A percentile compares a stretch with the other conserved stretches of the same genome.
Evolutionary conservation across 2,797 vertebrate species (phyloP).

Genomic region (Catharus ustulatus): DNA sequence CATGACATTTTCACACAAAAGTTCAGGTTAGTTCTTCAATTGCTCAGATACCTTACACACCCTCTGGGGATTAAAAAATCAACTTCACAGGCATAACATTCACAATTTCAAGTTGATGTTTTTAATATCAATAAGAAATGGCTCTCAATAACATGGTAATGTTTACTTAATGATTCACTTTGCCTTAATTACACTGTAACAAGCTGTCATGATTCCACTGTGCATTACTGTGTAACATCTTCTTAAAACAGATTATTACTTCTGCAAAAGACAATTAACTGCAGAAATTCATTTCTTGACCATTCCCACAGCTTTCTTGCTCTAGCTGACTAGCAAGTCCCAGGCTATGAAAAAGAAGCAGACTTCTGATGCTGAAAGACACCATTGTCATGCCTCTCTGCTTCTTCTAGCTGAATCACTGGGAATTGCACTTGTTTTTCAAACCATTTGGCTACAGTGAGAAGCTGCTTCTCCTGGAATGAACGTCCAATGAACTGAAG

Average conservation of each 20-base stretch:
- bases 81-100: background rate
- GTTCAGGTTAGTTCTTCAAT: background rate
- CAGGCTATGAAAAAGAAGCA: slow-evolving; percentile 49
- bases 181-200: slow-evolving; percentile 2
- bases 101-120: background rate
- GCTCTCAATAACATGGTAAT: background rate
- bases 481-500: slow-evolving; percentile 90
- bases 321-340: background rate
- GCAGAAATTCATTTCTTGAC: background rate
- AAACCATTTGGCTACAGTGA: slow-evolving; percentile 89
- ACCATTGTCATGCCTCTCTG: background rate
- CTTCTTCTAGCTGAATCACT: slow-evolving; percentile 74
- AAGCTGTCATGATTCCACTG: background rate
- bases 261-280: background rate
- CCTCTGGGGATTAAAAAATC: background rate
- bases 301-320: background rate
- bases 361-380: slow-evolving; percentile 62
- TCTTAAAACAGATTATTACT: background rate
- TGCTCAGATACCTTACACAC: background rate
- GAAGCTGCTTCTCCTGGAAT: slow-evolving; percentile 87
- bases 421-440: slow-evolving; percentile 91
- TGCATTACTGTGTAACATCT: background rate
- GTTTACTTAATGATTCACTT: background rate
- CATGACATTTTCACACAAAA: background rate
- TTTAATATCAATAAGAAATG: slow-evolving; percentile 13